These are phyloP conservation scores for Luscinia luscinia DNA, from an alignment of 2,797 vertebrate genomes.

Conservation along the genomic window DNA sequence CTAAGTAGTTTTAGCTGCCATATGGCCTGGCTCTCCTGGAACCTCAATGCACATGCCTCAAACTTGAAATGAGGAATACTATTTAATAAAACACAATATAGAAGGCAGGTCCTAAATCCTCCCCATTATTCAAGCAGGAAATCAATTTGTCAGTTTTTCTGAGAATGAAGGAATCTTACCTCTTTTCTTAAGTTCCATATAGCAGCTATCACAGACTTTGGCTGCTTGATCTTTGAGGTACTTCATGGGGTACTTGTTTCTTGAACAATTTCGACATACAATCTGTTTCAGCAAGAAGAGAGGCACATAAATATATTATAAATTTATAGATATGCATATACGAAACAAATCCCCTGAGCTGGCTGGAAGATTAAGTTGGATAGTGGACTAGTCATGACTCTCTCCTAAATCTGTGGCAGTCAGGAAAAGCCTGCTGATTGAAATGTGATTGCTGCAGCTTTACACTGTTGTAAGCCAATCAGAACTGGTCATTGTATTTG, in stretches of 20 bases:
- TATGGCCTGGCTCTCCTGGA: not conserved
- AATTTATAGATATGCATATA: not conserved
- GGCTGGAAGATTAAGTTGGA: not conserved
- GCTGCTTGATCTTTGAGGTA: slow-evolving; percentile 94
- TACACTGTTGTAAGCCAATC: not conserved
- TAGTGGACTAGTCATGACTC: not conserved
- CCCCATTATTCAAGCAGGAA: not conserved
- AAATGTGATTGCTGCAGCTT: not conserved
- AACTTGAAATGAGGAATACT: not conserved
- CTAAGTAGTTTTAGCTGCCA: not conserved
- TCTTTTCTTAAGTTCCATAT: slow-evolving; percentile 87
- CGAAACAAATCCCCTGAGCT: not conserved
- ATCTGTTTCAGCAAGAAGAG: slow-evolving; percentile 80
- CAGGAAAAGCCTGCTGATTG: not conserved
- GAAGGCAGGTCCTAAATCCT: not conserved
- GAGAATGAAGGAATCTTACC: slow-evolving; percentile 70
- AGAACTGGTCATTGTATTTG: not conserved
- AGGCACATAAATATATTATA: not conserved
- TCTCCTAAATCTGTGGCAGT: not conserved
- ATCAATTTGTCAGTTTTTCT: not conserved
- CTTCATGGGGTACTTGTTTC: slow-evolving; percentile 93
- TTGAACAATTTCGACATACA: slow-evolving; percentile 93
- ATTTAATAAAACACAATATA: not conserved
- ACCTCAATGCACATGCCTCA: not conserved
- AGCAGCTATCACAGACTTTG: slow-evolving; percentile 96